Evolutionary conservation across 2,113 vertebrate genomes (phyloP).

Genomic region (Phocoena phocoena): DNA sequence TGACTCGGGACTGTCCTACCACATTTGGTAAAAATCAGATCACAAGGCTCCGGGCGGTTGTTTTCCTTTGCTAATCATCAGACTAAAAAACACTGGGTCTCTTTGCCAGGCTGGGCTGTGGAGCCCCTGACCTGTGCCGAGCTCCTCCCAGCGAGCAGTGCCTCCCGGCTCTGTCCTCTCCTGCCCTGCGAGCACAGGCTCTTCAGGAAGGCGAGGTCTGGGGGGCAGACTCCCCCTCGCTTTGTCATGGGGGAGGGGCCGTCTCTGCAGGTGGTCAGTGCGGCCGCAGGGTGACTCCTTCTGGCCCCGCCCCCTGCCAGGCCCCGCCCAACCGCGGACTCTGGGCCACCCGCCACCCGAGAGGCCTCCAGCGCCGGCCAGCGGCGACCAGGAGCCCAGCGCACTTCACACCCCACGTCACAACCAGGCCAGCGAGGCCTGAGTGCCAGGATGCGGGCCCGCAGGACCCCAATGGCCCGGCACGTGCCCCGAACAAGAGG

Average conservation of each 20-base stretch:
- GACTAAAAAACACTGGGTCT: fast-evolving
- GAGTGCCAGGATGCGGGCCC: background rate
- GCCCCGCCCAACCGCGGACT: fast-evolving
- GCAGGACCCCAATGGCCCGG: fast-evolving
- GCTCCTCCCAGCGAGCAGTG: background rate
- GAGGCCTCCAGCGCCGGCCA: background rate
- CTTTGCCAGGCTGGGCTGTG: background rate
- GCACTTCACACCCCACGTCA: too few species aligned
- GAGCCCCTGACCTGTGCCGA: background rate
- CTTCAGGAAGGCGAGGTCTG: background rate
- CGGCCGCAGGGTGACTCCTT: fast-evolving
- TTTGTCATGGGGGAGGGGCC: background rate
- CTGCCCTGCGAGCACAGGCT: fast-evolving
- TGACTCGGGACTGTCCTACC: fast-evolving
- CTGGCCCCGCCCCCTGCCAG: background rate
- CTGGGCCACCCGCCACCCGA: background rate
- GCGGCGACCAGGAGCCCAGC: background rate
- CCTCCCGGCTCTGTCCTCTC: fast-evolving
- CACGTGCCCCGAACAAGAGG: fast-evolving
- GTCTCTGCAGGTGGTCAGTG: background rate
- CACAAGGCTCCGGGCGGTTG: fast-evolving
- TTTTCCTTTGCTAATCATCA: background rate
- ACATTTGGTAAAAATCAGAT: fast-evolving
- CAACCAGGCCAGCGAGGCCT: background rate
- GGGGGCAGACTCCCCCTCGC: background rate